These are phyloP conservation scores for Varecia variegata DNA, from an alignment of 2,797 vertebrate genomes.

Conservation along the genomic window DNA sequence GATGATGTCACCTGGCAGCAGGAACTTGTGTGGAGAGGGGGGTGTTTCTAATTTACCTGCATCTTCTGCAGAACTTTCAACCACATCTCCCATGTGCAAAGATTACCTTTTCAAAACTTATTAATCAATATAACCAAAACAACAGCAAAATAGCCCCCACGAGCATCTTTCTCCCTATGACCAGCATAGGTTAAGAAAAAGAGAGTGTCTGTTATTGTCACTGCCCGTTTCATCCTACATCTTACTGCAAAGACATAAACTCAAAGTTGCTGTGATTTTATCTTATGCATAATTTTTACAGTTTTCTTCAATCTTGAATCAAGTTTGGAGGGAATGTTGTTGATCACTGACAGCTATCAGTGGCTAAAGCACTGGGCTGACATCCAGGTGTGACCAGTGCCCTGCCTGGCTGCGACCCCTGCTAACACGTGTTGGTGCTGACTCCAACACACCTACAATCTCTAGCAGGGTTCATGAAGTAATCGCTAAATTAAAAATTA, in stretches of 20 bases:
- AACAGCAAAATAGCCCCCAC: background rate
- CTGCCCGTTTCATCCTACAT: background rate
- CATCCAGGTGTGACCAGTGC: background rate
- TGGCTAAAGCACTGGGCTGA: background rate
- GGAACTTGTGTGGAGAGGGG: background rate
- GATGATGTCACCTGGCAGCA: background rate
- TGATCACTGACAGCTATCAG: background rate
- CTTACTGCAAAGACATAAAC: background rate
- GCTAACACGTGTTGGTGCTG: accelerated
- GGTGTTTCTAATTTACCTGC: background rate
- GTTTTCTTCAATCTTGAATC: background rate
- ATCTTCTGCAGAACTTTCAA: background rate
- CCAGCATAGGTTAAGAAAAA: background rate
- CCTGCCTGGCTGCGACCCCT: background rate
- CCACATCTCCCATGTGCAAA: background rate
- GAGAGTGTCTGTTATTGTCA: background rate
- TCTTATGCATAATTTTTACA: background rate
- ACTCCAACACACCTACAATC: background rate
- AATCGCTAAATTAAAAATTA: background rate
- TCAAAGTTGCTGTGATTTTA: background rate
- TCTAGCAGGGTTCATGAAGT: background rate
- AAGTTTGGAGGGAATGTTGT: background rate
- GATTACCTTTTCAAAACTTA: background rate
- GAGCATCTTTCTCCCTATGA: background rate
- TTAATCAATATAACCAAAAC: background rate